Evolutionary conservation across 2,888 invertebrate species (phyloP).

Genomic region (Hymenopus coronatus): DNA sequence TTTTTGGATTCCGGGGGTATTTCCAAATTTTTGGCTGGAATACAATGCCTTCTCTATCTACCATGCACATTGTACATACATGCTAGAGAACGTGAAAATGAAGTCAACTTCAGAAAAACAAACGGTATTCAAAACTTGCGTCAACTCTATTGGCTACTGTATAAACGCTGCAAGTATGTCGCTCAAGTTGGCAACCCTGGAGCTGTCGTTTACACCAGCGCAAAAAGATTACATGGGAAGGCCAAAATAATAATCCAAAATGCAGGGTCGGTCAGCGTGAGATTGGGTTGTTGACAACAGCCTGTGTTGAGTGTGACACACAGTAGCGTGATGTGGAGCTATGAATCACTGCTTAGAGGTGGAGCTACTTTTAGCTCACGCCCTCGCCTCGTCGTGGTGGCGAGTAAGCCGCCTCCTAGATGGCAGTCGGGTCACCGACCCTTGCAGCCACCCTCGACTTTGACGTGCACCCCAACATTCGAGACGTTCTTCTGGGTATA

Average conservation of each 20-base stretch:
- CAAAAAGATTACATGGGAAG: neutral
- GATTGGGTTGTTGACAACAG: neutral
- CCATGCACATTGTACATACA: too few relatives aligned
- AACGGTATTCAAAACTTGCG: too few relatives aligned
- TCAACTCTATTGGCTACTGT: too few relatives aligned
- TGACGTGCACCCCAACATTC: neutral
- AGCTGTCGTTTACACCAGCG: neutral
- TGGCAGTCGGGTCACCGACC: conserved; percentile 13
- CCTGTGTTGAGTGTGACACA: neutral
- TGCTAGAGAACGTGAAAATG: too few relatives aligned
- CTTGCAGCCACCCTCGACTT: neutral
- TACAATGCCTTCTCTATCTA: too few relatives aligned
- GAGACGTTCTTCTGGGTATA: too few relatives aligned
- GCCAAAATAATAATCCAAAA: neutral
- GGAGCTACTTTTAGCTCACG: conserved; percentile 19
- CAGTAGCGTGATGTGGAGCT: neutral
- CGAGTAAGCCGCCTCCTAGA: neutral
- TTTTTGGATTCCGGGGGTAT: too few relatives aligned
- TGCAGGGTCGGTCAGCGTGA: neutral
- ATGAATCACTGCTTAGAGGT: neutral
- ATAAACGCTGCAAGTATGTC: neutral
- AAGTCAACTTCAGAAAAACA: too few relatives aligned
- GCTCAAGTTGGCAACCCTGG: neutral
- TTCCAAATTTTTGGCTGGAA: too few relatives aligned
- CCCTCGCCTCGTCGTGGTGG: neutral